Evolutionary conservation across 1,140 invertebrate genomes (phyloP).

Genomic region (Phthorimaea operculella): DNA sequence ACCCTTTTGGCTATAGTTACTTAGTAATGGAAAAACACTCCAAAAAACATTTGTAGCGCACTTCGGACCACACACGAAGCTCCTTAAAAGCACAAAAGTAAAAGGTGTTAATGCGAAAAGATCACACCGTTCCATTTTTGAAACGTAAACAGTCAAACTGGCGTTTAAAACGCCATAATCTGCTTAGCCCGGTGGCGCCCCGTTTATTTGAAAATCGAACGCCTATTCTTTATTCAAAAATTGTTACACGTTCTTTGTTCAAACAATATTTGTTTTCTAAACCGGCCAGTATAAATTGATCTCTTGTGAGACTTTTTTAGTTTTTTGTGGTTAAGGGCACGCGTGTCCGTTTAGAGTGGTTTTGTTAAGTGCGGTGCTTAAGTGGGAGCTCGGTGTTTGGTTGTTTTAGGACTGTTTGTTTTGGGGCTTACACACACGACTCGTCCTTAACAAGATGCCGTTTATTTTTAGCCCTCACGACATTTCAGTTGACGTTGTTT

Average conservation of each 20-base stretch:
- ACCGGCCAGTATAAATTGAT: slow-evolving; percentile 37
- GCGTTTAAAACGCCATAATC: slow-evolving; percentile 54
- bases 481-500: background rate
- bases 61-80: slow-evolving; percentile 51
- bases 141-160: slow-evolving; percentile 43
- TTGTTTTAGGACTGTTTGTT: slow-evolving; percentile 61
- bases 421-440: slow-evolving; percentile 46
- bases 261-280: slow-evolving; percentile 56
- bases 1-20: too few relatives aligned
- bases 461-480: slow-evolving; percentile 10
- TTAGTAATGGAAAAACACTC: background rate
- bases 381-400: slow-evolving; percentile 52
- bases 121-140: slow-evolving; percentile 55
- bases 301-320: slow-evolving; percentile 19
- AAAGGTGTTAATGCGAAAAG: slow-evolving; percentile 62
- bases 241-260: slow-evolving; percentile 52
- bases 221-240: slow-evolving; percentile 34
- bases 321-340: slow-evolving; percentile 10
- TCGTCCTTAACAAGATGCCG: slow-evolving; percentile 41
- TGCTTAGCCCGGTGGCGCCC: slow-evolving; percentile 41
- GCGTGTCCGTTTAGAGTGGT: slow-evolving; percentile 40
- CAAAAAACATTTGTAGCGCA: background rate
- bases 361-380: slow-evolving; percentile 52
- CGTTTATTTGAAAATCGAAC: slow-evolving; percentile 36
- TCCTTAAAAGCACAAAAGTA: slow-evolving; percentile 56